A percentile compares a stretch with the other conserved stretches of the same genome.
Conservation (phyloP, 2,888 invertebrate species). For the Orchesellides sinensis region DNA sequence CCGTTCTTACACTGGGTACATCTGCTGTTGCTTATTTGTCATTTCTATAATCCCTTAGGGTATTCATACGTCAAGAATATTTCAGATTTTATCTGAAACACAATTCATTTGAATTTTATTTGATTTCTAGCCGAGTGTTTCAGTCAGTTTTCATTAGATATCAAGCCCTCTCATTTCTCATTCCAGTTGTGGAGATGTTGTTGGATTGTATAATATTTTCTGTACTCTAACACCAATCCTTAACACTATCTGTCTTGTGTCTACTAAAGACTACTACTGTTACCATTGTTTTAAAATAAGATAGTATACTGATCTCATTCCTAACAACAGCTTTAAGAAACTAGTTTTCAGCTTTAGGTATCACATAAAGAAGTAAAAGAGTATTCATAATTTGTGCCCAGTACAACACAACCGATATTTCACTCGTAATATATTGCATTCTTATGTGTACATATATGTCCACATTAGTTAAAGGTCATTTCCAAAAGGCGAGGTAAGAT, state of each 20-base stretch:
- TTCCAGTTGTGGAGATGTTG: background rate
- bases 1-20: background rate
- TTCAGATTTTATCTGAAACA: slow-evolving; percentile 64
- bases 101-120: slow-evolving; percentile 59
- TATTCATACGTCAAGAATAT: slow-evolving; percentile 64
- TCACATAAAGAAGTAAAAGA: no score
- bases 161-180: slow-evolving; percentile 55
- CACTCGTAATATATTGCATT: no score
- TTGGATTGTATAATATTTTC: background rate
- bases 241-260: background rate
- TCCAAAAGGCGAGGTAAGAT: no score
- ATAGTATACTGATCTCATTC: background rate
- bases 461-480: no score
- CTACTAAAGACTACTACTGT: background rate
- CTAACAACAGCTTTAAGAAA: background rate
- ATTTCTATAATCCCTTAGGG: slow-evolving; percentile 50
- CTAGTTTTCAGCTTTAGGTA: background rate
- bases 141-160: slow-evolving; percentile 59
- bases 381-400: no score
- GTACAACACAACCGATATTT: no score
- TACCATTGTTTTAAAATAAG: background rate
- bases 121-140: slow-evolving; percentile 49
- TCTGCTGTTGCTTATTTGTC: slow-evolving; percentile 51
- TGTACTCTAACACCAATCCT: background rate
- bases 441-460: no score